Base-by-base conservation (phyloP, 2,113 vertebrate genomes). In the Galbula dea region DNA sequence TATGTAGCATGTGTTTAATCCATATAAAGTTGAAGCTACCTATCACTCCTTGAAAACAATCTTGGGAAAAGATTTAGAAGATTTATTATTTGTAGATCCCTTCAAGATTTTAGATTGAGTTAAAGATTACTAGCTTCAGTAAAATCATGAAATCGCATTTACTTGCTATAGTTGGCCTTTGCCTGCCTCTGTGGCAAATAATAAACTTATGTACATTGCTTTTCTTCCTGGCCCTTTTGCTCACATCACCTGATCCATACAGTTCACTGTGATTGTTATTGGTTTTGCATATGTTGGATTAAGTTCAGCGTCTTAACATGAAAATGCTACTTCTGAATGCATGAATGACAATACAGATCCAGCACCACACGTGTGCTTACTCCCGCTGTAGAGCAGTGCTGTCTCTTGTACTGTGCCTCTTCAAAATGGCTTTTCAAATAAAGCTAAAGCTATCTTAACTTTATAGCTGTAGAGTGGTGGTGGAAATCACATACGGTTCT, bases 331-430 rank as follows among this genome's bases (percentile, higher is more conserved):
- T 84, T 72, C 22, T 73, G 74, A 65, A 57, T 9, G 27, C 46
- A 11, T 12, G 63, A 71, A 34, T 2, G 9, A 22, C 43, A 34
- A 46, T 3, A 39, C 27, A 34, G 68, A 37, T 6, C 57, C 86
- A 61, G 83, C 22, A 2, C 7, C 1, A 4, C 80, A 11, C 1
- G 1, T 45, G 68, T 36, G 48, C n/a, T 41, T 71, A 6, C 19
- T 52, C 69, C 36, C 0, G 0, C 36, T 51, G 30, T 11, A 39
- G 1, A 20, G 51, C 10, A 1, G 13, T 3, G 73, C 39, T 71
- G 20, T 19, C 20, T 27, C 69, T 48, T 20, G 51, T n/a, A 8
- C 36, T 51, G 69, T 26, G 41, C 58, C 20, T 9, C 58, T 39
- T 63, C 26, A 62, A 73, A 76, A 67, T 67, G 75, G 37, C 54